Evolutionary conservation across 1,140 invertebrate species (phyloP), one percentile per base, ranked within the genome.

Genomic region (Diplogasteroides magnus): DNA sequence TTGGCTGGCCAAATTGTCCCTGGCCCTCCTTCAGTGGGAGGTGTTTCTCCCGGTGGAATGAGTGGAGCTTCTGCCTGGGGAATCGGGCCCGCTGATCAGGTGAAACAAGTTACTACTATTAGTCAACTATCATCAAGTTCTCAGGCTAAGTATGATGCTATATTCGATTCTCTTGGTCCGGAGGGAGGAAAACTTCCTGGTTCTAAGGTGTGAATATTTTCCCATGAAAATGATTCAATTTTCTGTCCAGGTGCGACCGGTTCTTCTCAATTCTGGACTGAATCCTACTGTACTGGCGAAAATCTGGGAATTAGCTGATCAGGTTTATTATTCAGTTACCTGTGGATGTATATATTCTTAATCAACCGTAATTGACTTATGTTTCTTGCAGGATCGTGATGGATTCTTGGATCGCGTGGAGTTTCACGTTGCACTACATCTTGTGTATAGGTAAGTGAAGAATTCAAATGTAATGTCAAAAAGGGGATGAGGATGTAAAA

Each of bases 341-440:
- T n/a, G n/a, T n/a, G n/a, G n/a, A n/a, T n/a, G n/a, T n/a, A n/a
- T n/a, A n/a, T n/a, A n/a, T n/a, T n/a, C n/a, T n/a, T n/a, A n/a
- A n/a, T n/a, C n/a, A n/a, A n/a, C n/a, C n/a, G n/a, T n/a, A n/a
- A n/a, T n/a, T n/a, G n/a, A n/a, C n/a, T n/a, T n/a, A n/a, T n/a
- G n/a, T n/a, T n/a, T n/a, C n/a, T n/a, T n/a, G n/a, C n/a, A n/a
- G n/a, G 95, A 98, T 84, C 89, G 90, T 76, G 96, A 98, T 85
- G 95, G 95, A 0, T 89, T 91, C 85, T 85, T 97, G 56, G 95
- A 98, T 85, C 83, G 88, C 0, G 94, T 98, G 77, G 96, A 98
- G 86, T 98, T 97, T 86, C 94, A 94, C n/a, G 87, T 98, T 64
- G 93, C 95, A 0, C 94, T 96, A 90, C 94, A 98, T 87, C 88